Conservation (phyloP, 2,888 invertebrate genomes). For the Andrena hattorfiana region DNA sequence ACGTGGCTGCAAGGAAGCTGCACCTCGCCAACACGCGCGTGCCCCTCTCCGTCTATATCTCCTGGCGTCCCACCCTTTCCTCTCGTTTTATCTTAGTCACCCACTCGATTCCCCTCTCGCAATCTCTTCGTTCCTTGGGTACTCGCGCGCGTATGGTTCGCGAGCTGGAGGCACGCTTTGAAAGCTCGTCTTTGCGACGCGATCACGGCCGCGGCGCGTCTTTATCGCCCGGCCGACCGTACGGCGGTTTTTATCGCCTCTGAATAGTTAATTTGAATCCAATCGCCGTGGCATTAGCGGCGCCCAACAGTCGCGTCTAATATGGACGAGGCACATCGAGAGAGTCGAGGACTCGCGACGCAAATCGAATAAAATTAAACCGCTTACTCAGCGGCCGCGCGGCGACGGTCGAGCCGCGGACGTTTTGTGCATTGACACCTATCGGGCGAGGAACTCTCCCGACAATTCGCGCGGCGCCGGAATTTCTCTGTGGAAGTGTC, state of each 20-base stretch:
- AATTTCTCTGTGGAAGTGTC: neutral
- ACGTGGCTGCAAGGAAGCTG: too few relatives aligned
- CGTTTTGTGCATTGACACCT: neutral
- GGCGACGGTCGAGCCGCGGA: neutral
- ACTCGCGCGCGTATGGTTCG: too few relatives aligned
- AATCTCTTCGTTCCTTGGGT: neutral
- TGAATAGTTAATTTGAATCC: constrained; percentile 6
- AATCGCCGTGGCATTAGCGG: constrained; percentile 37
- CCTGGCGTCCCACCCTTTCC: constrained; percentile 17
- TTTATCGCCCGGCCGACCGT: neutral
- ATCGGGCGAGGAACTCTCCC: neutral
- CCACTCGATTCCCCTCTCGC: constrained; percentile 14
- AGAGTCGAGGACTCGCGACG: neutral
- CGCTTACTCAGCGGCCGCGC: neutral
- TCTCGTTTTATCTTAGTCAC: constrained; percentile 37
- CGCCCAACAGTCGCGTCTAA: constrained; percentile 51
- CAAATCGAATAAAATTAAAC: constrained; percentile 6
- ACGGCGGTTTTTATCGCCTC: neutral
- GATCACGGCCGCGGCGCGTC: neutral
- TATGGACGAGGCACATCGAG: constrained; percentile 20
- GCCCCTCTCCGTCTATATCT: too few relatives aligned
- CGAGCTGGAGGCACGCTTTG: neutral
- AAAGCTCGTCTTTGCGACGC: neutral
- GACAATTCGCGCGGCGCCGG: neutral
- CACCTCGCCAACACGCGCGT: too few relatives aligned